Base-by-base conservation (phyloP, 2,113 vertebrate genomes). In the Trachemys scripta region DNA sequence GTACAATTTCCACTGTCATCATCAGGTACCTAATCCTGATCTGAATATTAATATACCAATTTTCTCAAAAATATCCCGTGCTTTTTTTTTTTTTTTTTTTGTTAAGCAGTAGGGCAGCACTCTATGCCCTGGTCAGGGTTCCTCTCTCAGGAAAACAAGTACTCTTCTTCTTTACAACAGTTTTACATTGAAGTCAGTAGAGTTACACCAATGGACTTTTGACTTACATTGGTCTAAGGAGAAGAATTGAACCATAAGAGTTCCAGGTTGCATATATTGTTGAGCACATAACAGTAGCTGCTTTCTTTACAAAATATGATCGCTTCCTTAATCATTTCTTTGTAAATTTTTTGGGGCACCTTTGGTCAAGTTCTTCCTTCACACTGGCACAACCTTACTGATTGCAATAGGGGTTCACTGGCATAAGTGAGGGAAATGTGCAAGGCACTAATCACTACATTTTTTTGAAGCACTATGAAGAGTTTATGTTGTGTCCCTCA, bases 101-200 rank as follows among this genome's bases (percentile, higher is more conserved):
- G 5, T 22, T 22, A 72, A 22, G 9, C n/a, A 27, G 0, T 65
- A 59, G 50, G 12, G 50, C 0, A 0, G 12, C 5, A 72, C 6
- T 14, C 25, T 27, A 27, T 25, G 14, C 65, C 10, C 6, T 35
- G 19, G 57, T 65, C 29, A 88, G 38, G 4, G 6, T 35, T 56
- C n/a, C 27, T 8, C 4, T 76, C 27, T 80, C n/a, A 42, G 3
- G 2, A 42, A 38, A 79, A 38, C 42, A 78, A 3, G 29, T 51
- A 7, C 4, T 89, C 50, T 42, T 59, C 50, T 72, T 17, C 5
- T n/a, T 88, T 31, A 50, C 35, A 88, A 42, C 25, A 50, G 6
- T 11, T 90, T 22, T 91, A 4, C 76, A 47, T 25, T 42, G 13
- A 76, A 79, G 3, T 51, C 9, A 29, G 35, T 0, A 1, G 45